phyloP scores from a whole-genome alignment of 2,888 invertebrate species.

The Acrobasis suavella region DNA sequence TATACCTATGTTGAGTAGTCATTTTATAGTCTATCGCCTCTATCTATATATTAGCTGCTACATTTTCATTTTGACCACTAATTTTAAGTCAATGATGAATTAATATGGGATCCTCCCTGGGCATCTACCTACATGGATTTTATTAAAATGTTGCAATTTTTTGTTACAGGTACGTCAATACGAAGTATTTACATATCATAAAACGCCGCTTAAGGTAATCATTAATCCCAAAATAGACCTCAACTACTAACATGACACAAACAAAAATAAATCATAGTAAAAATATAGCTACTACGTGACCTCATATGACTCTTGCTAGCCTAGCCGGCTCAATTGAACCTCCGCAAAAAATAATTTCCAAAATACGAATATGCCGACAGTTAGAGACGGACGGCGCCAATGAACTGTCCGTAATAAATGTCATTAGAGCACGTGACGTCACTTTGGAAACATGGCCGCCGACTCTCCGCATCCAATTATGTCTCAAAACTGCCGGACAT shows the following conservation, averaged over 20 bases:
- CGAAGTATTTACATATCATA: too few species aligned
- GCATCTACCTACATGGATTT: too few species aligned
- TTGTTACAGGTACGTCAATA: constrained; percentile 18
- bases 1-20: constrained; percentile 36
- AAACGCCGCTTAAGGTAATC: too few species aligned
- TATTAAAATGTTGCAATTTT: neutral
- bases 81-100: too few species aligned
- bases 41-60: constrained; percentile 2
- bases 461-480: constrained; percentile 72
- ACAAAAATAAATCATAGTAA: neutral
- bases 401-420: constrained; percentile 74
- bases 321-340: neutral
- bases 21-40: constrained; percentile 36
- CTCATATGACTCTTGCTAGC: neutral
- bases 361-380: constrained; percentile 58
- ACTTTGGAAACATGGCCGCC: constrained; percentile 61
- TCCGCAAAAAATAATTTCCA: constrained; percentile 63
- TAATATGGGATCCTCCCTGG: too few species aligned
- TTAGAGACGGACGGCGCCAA: constrained; percentile 62
- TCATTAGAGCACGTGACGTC: constrained; percentile 74
- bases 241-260: too few species aligned
- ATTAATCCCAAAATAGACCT: too few species aligned
- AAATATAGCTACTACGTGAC: neutral
- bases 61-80: neutral
- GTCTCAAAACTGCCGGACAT: constrained; percentile 74